Percentiles rank a stretch among this genome's conserved stretches.
phyloP scores from a whole-genome alignment of 2,113 vertebrate species.

The Petromus typicus region DNA sequence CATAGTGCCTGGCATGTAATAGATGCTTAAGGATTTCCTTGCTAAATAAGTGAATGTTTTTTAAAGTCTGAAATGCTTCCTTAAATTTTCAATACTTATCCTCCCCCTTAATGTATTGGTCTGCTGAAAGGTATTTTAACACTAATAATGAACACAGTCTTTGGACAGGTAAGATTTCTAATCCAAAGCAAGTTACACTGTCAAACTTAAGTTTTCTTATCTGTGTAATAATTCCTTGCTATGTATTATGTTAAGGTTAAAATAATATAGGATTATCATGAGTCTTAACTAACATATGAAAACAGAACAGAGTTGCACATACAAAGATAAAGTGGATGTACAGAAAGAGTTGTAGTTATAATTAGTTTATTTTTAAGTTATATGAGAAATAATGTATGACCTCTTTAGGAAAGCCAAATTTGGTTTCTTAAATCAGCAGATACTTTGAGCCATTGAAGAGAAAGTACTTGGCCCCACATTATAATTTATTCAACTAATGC shows the following conservation, averaged over 20 bases:
- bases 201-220: slow-evolving; percentile 32
- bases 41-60: slow-evolving; percentile 13
- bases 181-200: slow-evolving; percentile 13
- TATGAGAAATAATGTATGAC: slow-evolving; percentile 17
- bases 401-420: slow-evolving; percentile 30
- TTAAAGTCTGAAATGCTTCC: not conserved
- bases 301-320: slow-evolving; percentile 5
- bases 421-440: not conserved
- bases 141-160: not conserved
- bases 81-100: not conserved
- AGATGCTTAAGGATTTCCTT: slow-evolving; percentile 36
- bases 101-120: not conserved
- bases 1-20: not conserved
- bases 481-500: not conserved
- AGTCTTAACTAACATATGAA: slow-evolving; percentile 17
- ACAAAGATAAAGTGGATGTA: not conserved
- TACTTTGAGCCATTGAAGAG: not conserved
- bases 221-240: slow-evolving; percentile 44
- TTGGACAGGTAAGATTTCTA: slow-evolving; percentile 25
- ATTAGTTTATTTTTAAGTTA: not conserved
- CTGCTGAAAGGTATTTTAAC: slow-evolving; percentile 19
- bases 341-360: not conserved
- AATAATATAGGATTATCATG: slow-evolving; percentile 19
- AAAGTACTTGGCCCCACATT: not conserved
- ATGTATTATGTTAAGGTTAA: slow-evolving; percentile 8